Conservation (phyloP, 92 coral and sea anemone species). For the Anthopleura xanthogrammica region DNA sequence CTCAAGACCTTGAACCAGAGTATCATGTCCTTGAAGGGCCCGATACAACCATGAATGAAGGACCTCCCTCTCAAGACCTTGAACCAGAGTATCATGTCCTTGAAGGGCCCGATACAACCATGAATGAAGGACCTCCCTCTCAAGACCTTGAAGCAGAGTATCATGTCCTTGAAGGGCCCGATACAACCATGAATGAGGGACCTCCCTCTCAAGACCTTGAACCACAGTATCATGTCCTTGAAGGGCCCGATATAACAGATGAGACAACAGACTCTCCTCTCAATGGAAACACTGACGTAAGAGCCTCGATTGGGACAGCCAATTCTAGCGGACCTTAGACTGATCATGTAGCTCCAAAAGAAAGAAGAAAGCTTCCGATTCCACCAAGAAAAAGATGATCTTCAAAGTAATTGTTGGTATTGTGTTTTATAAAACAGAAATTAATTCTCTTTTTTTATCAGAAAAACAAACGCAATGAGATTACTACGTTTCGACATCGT, state of each 20-base stretch:
- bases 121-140: background rate
- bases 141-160: background rate
- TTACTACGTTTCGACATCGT: no score
- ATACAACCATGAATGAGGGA: no score
- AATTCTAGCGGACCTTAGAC: background rate
- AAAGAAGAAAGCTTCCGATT: background rate
- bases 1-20: background rate
- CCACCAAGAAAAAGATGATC: background rate
- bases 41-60: no score
- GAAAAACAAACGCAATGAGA: no score
- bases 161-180: background rate
- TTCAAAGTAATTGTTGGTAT: no score
- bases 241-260: background rate
- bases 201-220: background rate
- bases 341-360: background rate
- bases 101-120: background rate
- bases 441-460: no score
- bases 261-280: background rate
- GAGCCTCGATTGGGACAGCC: background rate
- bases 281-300: background rate
- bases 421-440: no score
- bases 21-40: background rate
- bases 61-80: no score
- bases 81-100: no score
- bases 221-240: background rate